phyloP scores from a whole-genome alignment of 2,888 invertebrate species.

The Gonocerus acuteangulatus region DNA sequence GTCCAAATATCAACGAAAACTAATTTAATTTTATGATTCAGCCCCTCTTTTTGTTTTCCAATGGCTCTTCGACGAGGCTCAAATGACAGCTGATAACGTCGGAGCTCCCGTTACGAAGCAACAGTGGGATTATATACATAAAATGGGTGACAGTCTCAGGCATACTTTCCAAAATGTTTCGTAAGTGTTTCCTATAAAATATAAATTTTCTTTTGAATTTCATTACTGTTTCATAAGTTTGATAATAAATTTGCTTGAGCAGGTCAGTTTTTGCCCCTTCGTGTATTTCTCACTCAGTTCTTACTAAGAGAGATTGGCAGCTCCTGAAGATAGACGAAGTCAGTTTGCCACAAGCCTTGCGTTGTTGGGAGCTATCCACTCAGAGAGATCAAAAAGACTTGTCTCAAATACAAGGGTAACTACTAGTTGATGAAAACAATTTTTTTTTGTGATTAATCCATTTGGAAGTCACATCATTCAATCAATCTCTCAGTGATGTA shows the following conservation, averaged over 20 bases:
- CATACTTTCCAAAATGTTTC: conserved; percentile 75
- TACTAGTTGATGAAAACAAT: not conserved
- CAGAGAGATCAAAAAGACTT: conserved; percentile 1
- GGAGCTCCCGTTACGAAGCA: conserved; percentile 79
- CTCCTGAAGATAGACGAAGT: conserved; percentile 76
- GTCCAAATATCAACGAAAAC: no score
- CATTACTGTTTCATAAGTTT: no score
- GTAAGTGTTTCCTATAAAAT: conserved; percentile 43
- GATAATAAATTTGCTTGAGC: conserved; percentile 23
- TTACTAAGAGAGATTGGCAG: conserved; percentile 82
- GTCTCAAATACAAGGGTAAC: conserved; percentile 9
- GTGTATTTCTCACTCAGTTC: conserved; percentile 83
- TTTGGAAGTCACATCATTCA: not conserved
- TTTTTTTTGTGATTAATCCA: not conserved
- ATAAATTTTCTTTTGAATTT: no score
- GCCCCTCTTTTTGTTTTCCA: conserved; percentile 90
- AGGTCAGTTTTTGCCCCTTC: conserved; percentile 84
- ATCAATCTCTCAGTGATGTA: no score
- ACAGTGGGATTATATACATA: conserved; percentile 90
- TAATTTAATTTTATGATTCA: no score
- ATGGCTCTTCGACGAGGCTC: conserved; percentile 91
- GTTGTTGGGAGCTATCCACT: conserved; percentile 69
- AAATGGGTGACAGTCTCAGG: conserved; percentile 76
- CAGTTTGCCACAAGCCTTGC: conserved; percentile 72
- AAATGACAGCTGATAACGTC: conserved; percentile 86